Base-by-base conservation (phyloP, 2,113 vertebrate genomes). In the Carettochelys insculpta region DNA sequence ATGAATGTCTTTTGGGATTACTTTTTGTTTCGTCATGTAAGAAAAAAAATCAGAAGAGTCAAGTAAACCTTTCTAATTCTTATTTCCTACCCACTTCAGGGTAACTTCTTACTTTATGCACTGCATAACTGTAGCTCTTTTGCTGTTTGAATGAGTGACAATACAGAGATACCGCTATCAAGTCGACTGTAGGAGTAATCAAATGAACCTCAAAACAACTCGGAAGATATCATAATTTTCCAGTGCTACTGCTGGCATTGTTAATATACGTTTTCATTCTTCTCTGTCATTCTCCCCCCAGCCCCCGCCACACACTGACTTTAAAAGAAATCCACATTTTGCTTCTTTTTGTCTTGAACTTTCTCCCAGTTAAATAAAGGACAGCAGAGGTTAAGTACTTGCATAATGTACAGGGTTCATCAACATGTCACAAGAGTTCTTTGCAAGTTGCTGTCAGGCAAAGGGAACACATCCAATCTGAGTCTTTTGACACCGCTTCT, bases 191-290 rank as follows among this genome's bases (percentile, higher is more conserved):
- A 90, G 27, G 91, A 95, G 22, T 50, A 45, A 88, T 85, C 50
- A 90, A 87, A 93, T 65, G 50, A 94, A 85, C 91, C 88, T 90
- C 54, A 92, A 95, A 65, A 80, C 80, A 88, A 76, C 53, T 82
- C n/a, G 79, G 68, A 87, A 52, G 31, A 56, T 85, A 11, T 83
- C 87, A 52, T 89, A 50, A 88, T 91, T 95, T 95, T 92, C 71
- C 54, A 89, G 77, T 94, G 65, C 45, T 83, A 48, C 11, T 65
- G 58, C 11, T 65, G 58, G 13, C 56, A 91, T 47, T 93, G 56
- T 77, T 80, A 87, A 92, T 94, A 93, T 91, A 76, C 45, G 94
- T 96, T 92, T 92, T 86, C 80, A 86, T 93, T 94, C 65, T 93
- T 34, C 31, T 92, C 43, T 90, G 82, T 87, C 41, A 88, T 85